Evolutionary conservation across 2,113 vertebrate genomes (phyloP).

Genomic region (Centropristis striata): DNA sequence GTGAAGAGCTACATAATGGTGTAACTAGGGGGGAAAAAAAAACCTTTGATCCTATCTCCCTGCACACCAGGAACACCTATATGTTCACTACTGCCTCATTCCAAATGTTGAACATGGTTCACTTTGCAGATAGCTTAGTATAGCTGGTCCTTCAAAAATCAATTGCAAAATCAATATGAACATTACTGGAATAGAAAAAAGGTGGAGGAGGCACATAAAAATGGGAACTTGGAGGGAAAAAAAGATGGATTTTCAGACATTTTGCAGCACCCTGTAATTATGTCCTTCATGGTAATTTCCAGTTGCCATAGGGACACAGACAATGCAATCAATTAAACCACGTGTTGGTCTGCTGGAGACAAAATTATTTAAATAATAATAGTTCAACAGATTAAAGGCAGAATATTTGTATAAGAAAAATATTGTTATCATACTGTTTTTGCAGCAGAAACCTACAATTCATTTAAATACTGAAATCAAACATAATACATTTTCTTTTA

Average conservation of each 20-base stretch:
- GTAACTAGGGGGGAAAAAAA: background rate
- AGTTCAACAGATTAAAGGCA: conserved; percentile 4
- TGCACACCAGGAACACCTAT: conserved; percentile 4
- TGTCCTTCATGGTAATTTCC: conserved; percentile 51
- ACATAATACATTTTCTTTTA: background rate
- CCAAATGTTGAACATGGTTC: background rate
- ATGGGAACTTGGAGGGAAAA: background rate
- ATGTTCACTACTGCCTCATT: background rate
- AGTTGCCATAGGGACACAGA: conserved; percentile 74
- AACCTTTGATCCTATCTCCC: background rate
- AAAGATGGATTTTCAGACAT: conserved; percentile 34
- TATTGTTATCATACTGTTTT: background rate
- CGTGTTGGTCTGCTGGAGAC: conserved; percentile 11
- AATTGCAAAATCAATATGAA: background rate
- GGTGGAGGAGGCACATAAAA: background rate
- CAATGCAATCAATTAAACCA: conserved; percentile 58
- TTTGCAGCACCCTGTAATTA: conserved; percentile 53
- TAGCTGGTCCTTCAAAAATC: conserved; percentile 1
- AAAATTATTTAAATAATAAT: conserved; percentile 15
- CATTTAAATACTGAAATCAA: background rate
- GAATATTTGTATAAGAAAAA: conserved; percentile 1
- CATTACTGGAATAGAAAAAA: conserved; percentile 12
- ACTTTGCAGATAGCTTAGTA: background rate
- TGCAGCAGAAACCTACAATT: background rate
- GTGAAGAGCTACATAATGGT: conserved; percentile 37